Base-by-base conservation (phyloP, 2,113 vertebrate species). In the Burhinus oedicnemus region DNA sequence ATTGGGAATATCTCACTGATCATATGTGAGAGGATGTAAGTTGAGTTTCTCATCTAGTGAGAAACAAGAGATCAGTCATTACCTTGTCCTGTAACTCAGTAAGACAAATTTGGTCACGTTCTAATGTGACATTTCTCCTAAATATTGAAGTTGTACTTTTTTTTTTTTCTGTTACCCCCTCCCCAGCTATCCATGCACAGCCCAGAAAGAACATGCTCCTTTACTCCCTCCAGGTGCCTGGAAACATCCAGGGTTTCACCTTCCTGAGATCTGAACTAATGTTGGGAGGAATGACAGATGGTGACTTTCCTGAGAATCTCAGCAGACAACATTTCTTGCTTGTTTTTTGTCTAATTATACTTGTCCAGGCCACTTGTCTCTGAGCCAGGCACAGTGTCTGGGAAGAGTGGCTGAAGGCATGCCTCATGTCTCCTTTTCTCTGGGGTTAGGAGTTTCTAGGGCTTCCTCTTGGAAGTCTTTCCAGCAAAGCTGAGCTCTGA, bases 131-230 rank as follows among this genome's bases (percentile, higher is more conserved):
- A 3, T 60, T 86, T 83, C 42, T 26, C 17, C 23, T 62, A 51
- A 60, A 54, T 12, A 11, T 6, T 68, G 52, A 47, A 20, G 25
- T 3, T 68, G 19, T 26, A 4, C 47, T 87, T 82, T 32, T 55
- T 66, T 91, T 5, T 10, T 66, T 71, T 40, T 40, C 40, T 40
- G 40, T 40, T 40, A 8, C 55, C 79, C 52, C 57, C 79, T 0
- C 25, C 17, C 45, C 17, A 87, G 44, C n/a, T 85, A 3, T 38
- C 25, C 6, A 4, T 22, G 34, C 21, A 60, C 11, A 52, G 9
- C 44, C 55, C 0, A 0, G 14, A 47, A 8, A 11, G 23, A 42
- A 72, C 1, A 0, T 79, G 62, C 9, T 74, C 79, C 21, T 58
- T 58, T 80, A 23, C 36, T 90, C 60, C 38, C 29, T 52, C 40